These are phyloP conservation scores for Picus viridis DNA, from an alignment of 2,797 vertebrate genomes.

Conservation along the genomic window DNA sequence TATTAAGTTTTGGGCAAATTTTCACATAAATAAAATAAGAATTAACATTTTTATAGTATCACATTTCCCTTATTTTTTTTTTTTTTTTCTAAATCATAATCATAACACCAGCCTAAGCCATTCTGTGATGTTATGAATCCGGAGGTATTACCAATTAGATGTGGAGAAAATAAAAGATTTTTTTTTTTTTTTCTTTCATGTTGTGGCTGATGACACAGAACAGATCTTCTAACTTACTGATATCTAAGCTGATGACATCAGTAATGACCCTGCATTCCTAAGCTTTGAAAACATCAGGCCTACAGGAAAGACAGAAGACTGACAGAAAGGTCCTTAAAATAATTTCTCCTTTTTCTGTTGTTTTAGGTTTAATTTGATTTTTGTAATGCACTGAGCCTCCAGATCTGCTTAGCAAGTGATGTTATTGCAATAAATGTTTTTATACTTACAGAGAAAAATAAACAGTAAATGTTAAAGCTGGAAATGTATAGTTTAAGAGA, in stretches of 20 bases:
- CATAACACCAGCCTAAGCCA: no score
- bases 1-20: no score
- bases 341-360: not conserved
- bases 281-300: not conserved
- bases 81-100: no score
- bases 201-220: not conserved
- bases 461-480: conserved; percentile 41
- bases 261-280: not conserved
- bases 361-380: no score
- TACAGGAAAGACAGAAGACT: not conserved
- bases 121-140: not conserved
- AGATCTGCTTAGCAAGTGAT: not conserved
- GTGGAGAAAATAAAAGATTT: not conserved
- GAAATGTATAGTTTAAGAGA: conserved; percentile 8
- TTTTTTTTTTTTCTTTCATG: not conserved
- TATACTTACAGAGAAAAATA: conserved; percentile 1
- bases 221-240: not conserved
- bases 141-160: not conserved
- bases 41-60: no score
- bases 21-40: no score
- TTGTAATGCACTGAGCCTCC: not conserved
- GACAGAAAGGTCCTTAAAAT: not conserved
- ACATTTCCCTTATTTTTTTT: no score
- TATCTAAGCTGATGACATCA: not conserved
- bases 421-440: not conserved